A percentile compares a stretch with the other conserved stretches of the same genome.
phyloP scores from a whole-genome alignment of 1,140 invertebrate species.

The Onthophagus taurus region DNA sequence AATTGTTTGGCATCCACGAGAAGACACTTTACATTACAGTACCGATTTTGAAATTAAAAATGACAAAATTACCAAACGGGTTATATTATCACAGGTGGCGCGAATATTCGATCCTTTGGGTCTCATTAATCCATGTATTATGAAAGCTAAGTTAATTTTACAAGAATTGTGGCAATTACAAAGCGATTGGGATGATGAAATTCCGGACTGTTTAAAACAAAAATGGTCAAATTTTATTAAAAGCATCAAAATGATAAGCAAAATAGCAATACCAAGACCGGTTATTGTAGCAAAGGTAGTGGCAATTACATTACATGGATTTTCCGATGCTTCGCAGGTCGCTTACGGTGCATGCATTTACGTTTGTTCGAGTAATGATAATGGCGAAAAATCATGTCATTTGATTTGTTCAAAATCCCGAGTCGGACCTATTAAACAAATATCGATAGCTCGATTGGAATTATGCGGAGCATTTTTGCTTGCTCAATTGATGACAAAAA shows the following conservation, averaged over 20 bases:
- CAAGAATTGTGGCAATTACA: conserved; percentile 12
- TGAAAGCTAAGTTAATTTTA: conserved; percentile 10
- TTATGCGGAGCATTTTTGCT: conserved; percentile 30
- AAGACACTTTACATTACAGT: conserved; percentile 17
- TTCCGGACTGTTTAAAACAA: background rate
- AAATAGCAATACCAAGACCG: conserved; percentile 3
- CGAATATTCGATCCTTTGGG: conserved; percentile 14
- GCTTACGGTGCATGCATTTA: conserved; percentile 37
- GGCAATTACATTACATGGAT: conserved; percentile 26
- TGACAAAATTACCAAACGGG: conserved; percentile 8
- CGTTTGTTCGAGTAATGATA: conserved; percentile 9
- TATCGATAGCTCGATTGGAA: conserved; percentile 28
- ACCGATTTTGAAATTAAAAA: background rate
- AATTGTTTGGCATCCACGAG: conserved; percentile 19
- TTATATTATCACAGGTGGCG: conserved; percentile 9
- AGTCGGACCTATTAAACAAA: conserved; percentile 28
- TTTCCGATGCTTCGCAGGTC: conserved; percentile 32
- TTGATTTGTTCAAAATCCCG: conserved; percentile 28
- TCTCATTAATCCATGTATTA: conserved; percentile 9
- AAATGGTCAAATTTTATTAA: conserved; percentile 2
- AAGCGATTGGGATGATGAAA: conserved; percentile 2
- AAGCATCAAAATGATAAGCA: background rate
- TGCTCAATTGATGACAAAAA: conserved; percentile 18
- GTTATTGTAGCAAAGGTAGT: conserved; percentile 1
- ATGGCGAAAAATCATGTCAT: background rate